phyloP scores from a whole-genome alignment of 2,888 invertebrate genomes.

The Diploptera punctata region DNA sequence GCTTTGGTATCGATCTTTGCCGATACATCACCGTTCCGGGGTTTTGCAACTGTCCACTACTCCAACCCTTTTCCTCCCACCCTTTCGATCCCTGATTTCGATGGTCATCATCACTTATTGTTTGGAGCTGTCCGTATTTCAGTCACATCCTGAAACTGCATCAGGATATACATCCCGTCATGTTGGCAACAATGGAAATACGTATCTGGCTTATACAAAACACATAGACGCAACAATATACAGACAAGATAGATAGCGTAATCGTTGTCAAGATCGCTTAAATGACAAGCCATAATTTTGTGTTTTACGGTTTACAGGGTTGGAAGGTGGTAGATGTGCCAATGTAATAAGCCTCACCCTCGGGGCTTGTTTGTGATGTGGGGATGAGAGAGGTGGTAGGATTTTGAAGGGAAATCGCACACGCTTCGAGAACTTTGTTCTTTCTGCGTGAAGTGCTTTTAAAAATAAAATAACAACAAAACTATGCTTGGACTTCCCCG shows the following conservation, averaged over 20 bases:
- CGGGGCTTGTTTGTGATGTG: too few relatives aligned
- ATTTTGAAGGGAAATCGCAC: not conserved
- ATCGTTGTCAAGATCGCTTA: conserved; percentile 33
- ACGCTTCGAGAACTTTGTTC: not conserved
- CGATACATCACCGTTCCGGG: conserved; percentile 34
- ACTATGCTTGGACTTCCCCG: not conserved
- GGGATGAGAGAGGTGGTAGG: too few relatives aligned
- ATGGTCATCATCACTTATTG: conserved; percentile 30
- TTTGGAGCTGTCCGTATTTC: conserved; percentile 19
- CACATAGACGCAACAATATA: conserved; percentile 24
- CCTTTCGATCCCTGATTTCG: conserved; percentile 21
- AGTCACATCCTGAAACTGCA: conserved; percentile 24
- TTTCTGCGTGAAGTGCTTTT: conserved; percentile 3
- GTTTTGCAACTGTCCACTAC: conserved; percentile 28
- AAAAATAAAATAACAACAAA: not conserved
- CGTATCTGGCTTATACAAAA: conserved; percentile 36
- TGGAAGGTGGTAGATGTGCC: conserved; percentile 10
- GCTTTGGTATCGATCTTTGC: conserved; percentile 37
- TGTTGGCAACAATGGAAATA: conserved; percentile 34
- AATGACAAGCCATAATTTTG: conserved; percentile 38
- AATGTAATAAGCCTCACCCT: conserved; percentile 1
- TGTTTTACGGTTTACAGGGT: conserved; percentile 21
- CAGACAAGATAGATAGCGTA: conserved; percentile 34
- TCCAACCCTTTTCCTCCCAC: conserved; percentile 9
- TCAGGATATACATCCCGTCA: conserved; percentile 27